Conservation (phyloP, 1,140 invertebrate species). For the Drosophila bocqueti region DNA sequence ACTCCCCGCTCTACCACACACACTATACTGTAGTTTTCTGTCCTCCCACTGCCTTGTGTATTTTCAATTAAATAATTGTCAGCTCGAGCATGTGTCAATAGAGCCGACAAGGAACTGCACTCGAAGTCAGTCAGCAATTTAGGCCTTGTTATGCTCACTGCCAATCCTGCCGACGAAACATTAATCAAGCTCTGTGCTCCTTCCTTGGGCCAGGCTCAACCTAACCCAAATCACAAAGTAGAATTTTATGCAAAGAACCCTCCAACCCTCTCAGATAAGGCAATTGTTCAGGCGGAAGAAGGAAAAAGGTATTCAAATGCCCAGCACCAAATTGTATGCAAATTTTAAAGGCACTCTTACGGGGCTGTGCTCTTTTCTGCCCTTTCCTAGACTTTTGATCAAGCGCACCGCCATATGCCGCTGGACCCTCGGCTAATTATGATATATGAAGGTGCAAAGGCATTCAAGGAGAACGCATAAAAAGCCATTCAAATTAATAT, state of each 20-base stretch:
- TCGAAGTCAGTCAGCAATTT: conserved; percentile 34
- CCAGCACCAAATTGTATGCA: conserved; percentile 56
- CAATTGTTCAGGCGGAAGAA: conserved; percentile 21
- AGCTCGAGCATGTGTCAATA: conserved; percentile 53
- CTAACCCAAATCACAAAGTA: conserved; percentile 51
- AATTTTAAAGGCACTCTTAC: conserved; percentile 49
- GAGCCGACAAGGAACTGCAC: conserved; percentile 31
- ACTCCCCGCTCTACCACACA: neutral
- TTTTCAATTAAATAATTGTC: conserved; percentile 67
- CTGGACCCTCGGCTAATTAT: conserved; percentile 63
- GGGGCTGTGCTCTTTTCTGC: neutral
- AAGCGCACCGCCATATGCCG: conserved; percentile 8
- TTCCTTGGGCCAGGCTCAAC: conserved; percentile 2
- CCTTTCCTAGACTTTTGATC: conserved; percentile 7
- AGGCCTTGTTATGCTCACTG: conserved; percentile 42
- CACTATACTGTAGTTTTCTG: neutral
- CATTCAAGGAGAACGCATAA: conserved; percentile 54
- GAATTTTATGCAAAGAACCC: conserved; percentile 64
- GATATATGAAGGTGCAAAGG: conserved; percentile 63
- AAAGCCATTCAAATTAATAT: conserved; percentile 75
- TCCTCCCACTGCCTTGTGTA: conserved; percentile 15
- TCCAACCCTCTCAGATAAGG: conserved; percentile 25
- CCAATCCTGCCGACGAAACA: conserved; percentile 45
- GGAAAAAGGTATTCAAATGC: conserved; percentile 18
- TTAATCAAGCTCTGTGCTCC: conserved; percentile 44